A percentile compares a stretch with the other conserved stretches of the same genome.
Conservation (phyloP, 2,888 invertebrate genomes). For the Rhodophaea formosa region DNA sequence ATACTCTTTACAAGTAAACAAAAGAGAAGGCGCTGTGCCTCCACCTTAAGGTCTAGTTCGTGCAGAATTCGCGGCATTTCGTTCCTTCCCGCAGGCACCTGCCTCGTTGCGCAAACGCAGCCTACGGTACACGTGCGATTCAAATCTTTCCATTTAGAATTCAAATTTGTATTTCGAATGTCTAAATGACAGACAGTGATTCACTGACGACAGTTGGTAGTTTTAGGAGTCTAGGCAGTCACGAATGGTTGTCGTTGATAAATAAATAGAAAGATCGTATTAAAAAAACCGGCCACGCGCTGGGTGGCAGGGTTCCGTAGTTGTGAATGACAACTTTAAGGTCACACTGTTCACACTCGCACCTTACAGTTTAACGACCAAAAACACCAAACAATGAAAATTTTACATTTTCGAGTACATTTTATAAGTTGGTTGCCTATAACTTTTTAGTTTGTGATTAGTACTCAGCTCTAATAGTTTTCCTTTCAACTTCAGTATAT, state of each 20-base stretch:
- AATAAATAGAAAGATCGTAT: not conserved
- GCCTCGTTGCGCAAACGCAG: constrained; percentile 41
- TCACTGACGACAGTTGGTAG: constrained; percentile 38
- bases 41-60: constrained; percentile 1
- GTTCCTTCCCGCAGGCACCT: constrained; percentile 53
- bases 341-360: no score
- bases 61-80: constrained; percentile 36
- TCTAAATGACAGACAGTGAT: constrained; percentile 44
- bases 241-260: not conserved
- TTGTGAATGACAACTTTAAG: no score
- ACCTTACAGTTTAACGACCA: no score
- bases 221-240: constrained; percentile 23
- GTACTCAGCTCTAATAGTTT: no score
- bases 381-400: no score
- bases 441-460: no score
- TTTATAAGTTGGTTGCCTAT: no score
- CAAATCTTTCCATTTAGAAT: constrained; percentile 28
- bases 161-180: constrained; percentile 46
- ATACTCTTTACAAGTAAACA: not conserved
- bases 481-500: no score
- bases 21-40: not conserved
- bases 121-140: constrained; percentile 44
- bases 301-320: no score
- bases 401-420: no score
- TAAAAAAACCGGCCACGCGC: no score